Percentiles rank a stretch among this genome's conserved stretches.
Evolutionary conservation across 2,113 vertebrate genomes (phyloP).

Genomic region (Perca fluviatilis): DNA sequence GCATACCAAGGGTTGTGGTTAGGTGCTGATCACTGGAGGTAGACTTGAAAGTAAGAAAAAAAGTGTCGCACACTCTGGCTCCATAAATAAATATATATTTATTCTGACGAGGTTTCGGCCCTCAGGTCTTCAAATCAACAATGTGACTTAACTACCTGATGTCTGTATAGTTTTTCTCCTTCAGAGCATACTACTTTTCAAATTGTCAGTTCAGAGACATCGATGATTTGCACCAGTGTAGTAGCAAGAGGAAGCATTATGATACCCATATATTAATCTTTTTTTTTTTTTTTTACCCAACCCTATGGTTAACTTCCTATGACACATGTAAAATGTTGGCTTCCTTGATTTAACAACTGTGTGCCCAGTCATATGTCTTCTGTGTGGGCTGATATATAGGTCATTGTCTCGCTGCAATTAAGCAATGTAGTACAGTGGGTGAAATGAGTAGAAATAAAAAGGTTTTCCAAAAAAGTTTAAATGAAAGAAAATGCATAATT

Average conservation of each 20-base stretch:
- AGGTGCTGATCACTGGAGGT: no score
- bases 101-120: no score
- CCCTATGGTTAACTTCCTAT: neutral
- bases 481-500: neutral
- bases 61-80: no score
- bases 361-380: neutral
- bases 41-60: no score
- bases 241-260: neutral
- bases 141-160: no score
- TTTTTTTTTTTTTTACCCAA: neutral
- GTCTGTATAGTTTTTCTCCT: no score
- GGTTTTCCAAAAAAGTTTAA: neutral
- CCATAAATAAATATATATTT: no score
- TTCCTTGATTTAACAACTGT: neutral
- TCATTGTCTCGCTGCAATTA: neutral
- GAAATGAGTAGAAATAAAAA: neutral
- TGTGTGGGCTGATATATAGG: slow-evolving; percentile 8
- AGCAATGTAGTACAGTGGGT: neutral
- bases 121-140: no score
- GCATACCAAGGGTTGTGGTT: no score
- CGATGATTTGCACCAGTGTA: no score
- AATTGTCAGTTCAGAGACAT: no score
- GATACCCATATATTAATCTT: neutral
- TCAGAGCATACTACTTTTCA: no score
- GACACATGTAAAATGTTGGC: neutral